A percentile compares a stretch with the other conserved stretches of the same genome.
phyloP scores from a whole-genome alignment of 92 coral and sea anemone species.

The Porites divaricata region DNA sequence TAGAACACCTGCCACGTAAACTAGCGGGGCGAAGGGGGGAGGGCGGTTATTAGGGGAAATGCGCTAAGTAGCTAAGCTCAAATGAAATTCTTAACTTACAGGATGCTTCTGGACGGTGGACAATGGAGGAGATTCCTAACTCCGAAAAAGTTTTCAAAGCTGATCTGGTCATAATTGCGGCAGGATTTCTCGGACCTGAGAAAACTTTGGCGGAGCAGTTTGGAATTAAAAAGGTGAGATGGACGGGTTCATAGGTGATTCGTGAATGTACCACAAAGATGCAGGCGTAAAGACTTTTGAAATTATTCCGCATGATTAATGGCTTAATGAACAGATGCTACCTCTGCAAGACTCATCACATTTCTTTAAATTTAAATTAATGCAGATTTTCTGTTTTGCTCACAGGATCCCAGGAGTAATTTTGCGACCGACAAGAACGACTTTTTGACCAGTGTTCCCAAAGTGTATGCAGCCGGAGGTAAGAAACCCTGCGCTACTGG shows the following conservation, averaged over 20 bases:
- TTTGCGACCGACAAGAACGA: conserved; percentile 83
- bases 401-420: conserved; percentile 92
- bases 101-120: conserved; percentile 95
- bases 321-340: too few species aligned
- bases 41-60: too few species aligned
- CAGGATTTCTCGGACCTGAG: conserved; percentile 94
- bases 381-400: background rate
- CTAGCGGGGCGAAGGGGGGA: too few species aligned
- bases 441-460: conserved; percentile 72
- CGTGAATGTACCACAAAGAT: too few species aligned
- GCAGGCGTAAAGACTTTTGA: too few species aligned
- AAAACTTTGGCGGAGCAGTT: conserved; percentile 83
- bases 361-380: background rate
- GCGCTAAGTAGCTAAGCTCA: too few species aligned
- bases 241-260: too few species aligned
- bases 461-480: conserved; percentile 98
- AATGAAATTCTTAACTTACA: background rate
- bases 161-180: conserved; percentile 89
- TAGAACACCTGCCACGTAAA: too few species aligned
- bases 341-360: background rate
- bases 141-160: conserved; percentile 87
- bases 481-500: background rate
- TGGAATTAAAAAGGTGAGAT: conserved; percentile 76
- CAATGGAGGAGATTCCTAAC: conserved; percentile 84
- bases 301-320: too few species aligned